A percentile compares a stretch with the other conserved stretches of the same genome.
These are phyloP conservation scores for Bostrychus sinensis DNA, from an alignment of 2,113 vertebrate genomes.

Conservation along the genomic window DNA sequence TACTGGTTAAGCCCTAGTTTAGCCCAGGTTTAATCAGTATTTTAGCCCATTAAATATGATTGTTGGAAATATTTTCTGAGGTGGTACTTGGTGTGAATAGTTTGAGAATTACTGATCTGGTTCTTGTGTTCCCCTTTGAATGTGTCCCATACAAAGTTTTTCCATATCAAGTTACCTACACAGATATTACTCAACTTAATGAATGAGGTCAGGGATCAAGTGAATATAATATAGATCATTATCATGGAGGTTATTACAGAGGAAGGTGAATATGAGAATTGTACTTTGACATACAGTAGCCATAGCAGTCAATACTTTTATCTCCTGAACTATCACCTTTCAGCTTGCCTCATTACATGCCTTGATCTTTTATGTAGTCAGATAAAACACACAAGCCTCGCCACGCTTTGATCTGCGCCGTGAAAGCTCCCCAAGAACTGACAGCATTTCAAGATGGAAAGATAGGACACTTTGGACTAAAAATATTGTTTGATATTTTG, in stretches of 20 bases:
- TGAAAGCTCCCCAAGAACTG: constrained; percentile 63
- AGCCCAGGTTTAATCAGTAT: too few relatives aligned
- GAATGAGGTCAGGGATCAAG: constrained; percentile 56
- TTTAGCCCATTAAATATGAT: too few relatives aligned
- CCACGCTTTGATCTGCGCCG: constrained; percentile 60
- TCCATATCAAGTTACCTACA: constrained; percentile 14
- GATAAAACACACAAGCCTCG: constrained; percentile 63
- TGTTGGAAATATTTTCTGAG: too few relatives aligned
- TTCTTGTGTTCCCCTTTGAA: not conserved
- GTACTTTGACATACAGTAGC: constrained; percentile 29
- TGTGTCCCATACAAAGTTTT: not conserved
- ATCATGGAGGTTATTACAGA: constrained; percentile 23
- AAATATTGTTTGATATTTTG: constrained; percentile 59
- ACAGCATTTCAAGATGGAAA: constrained; percentile 59
- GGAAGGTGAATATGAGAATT: constrained; percentile 33
- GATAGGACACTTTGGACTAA: constrained; percentile 36
- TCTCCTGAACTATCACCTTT: constrained; percentile 71
- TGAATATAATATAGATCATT: constrained; percentile 34
- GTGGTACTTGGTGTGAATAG: too few relatives aligned
- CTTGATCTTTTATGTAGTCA: constrained; percentile 73
- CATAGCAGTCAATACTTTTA: constrained; percentile 59
- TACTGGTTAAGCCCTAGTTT: too few relatives aligned
- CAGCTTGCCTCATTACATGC: constrained; percentile 69
- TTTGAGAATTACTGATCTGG: too few relatives aligned
- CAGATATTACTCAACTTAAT: constrained; percentile 29